These are phyloP conservation scores for Silurus meridionalis DNA, from an alignment of 2,113 vertebrate genomes.

Conservation along the genomic window DNA sequence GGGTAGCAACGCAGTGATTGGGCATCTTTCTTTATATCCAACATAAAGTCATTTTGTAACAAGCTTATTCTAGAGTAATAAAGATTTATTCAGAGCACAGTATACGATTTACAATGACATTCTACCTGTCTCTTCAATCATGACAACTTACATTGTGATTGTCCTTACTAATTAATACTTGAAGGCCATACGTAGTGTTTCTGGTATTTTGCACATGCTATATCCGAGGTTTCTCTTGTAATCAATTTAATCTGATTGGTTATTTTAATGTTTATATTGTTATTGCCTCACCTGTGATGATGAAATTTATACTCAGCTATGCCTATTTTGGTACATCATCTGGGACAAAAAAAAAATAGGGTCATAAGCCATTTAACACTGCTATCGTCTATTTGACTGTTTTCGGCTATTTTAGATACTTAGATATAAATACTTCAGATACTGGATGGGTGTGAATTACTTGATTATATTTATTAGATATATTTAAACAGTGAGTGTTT, in stretches of 20 bases:
- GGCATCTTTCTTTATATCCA: neutral
- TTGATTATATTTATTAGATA: neutral
- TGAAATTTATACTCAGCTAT: conserved; percentile 16
- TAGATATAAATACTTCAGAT: neutral
- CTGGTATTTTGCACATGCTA: conserved; percentile 22
- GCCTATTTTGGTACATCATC: conserved; percentile 13
- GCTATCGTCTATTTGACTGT: conserved; percentile 14
- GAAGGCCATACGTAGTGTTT: conserved; percentile 24
- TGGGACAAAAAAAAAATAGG: neutral
- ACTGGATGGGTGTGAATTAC: conserved; percentile 2
- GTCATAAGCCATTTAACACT: conserved; percentile 28
- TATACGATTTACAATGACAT: neutral
- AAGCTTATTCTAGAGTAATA: neutral
- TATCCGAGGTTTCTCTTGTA: conserved; percentile 20
- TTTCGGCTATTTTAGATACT: neutral
- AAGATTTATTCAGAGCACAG: neutral
- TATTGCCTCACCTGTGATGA: neutral
- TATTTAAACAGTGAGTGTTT: conserved; percentile 7
- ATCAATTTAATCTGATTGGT: neutral
- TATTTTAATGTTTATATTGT: conserved; percentile 20
- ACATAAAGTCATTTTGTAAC: neutral
- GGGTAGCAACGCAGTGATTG: too few relatives aligned
- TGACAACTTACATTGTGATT: neutral
- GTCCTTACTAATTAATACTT: neutral
- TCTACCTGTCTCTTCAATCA: conserved; percentile 3